Base-by-base conservation (phyloP, 2,888 invertebrate genomes). In the Eilema caniola region DNA sequence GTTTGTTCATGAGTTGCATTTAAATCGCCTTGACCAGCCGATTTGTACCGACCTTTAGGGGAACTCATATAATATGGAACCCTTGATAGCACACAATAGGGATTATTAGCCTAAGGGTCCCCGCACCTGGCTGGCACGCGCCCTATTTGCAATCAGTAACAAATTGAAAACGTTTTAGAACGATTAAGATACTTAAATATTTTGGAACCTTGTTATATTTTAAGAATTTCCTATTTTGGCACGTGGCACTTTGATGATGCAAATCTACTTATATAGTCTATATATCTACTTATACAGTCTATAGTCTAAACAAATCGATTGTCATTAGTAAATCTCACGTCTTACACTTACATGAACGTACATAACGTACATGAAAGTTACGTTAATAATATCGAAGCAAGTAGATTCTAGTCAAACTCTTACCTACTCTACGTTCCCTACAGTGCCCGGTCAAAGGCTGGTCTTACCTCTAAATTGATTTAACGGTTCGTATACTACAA, bases 61-160 rank as follows among this genome's bases (percentile, higher is more conserved):
- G 64, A 65, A 28, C 64, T 66, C 20, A 33, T 33, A 23, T 57
- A 31, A 31, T 47, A 47, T 16, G 24, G 33, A 60, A 66, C 71
- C 71, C 67, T 65, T 33, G 20, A 66, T 41, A 5, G 65, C 7
- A 74, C 67, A 77, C 79, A 79, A 80, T 77, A 70, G 74, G 72
- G 73, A 80, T 83, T 80, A 78, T 61, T 67, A 72, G 70, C 41
- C 4, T 37, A 41, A 62, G 66, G 23, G 65, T 37, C 67, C 61
- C 68, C 69, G 78, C 90, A 90, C 89, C 90, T 89, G 90, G 90
- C 86, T 63, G 66, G 72, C 83, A 83, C 85, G 88, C 88, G 87
- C 87, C 88, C 82, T 84, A 83, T 82, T 72, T 71, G 69, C 60
- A 62, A 76, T 53, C 72, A 66, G 47, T 20, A 66, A 68, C 74